phyloP scores from a whole-genome alignment of 2,888 invertebrate species.

The Gastracanthus pulcherrimus region DNA sequence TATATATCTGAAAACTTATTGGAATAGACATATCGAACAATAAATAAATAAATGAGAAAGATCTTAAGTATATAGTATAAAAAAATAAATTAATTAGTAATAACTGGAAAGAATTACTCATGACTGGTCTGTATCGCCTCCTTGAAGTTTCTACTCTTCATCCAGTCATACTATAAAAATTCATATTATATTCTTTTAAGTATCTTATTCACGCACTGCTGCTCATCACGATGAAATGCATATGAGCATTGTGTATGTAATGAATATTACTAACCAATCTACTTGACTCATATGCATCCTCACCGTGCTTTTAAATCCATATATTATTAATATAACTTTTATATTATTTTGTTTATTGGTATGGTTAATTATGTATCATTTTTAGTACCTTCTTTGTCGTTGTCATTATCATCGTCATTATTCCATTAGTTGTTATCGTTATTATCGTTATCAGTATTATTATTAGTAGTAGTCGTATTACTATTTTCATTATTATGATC shows the following conservation, averaged over 20 bases:
- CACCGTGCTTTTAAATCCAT: background rate
- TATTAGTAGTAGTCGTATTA: background rate
- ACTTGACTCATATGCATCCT: conserved; percentile 16
- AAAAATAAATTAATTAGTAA: conserved; percentile 67
- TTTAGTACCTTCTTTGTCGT: conserved; percentile 44
- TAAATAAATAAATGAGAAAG: conserved; percentile 66
- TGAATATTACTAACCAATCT: background rate
- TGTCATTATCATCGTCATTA: too few species aligned
- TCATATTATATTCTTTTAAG: conserved; percentile 56
- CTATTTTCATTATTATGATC: conserved; percentile 19
- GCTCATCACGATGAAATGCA: conserved; percentile 7
- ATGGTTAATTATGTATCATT: too few species aligned
- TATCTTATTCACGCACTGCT: conserved; percentile 22
- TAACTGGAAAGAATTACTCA: conserved; percentile 82
- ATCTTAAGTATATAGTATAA: conserved; percentile 68
- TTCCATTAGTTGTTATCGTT: too few species aligned
- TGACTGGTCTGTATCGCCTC: conserved; percentile 92
- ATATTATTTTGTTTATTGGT: background rate
- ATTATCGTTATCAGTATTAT: conserved; percentile 2
- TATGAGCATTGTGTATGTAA: background rate
- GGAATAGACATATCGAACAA: conserved; percentile 73
- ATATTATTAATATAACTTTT: too few species aligned
- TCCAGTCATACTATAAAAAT: conserved; percentile 92
- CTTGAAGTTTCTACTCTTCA: conserved; percentile 98
- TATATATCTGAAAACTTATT: conserved; percentile 49